Evolutionary conservation across 1,140 invertebrate species (phyloP).

Genomic region (Conus betulinus): DNA sequence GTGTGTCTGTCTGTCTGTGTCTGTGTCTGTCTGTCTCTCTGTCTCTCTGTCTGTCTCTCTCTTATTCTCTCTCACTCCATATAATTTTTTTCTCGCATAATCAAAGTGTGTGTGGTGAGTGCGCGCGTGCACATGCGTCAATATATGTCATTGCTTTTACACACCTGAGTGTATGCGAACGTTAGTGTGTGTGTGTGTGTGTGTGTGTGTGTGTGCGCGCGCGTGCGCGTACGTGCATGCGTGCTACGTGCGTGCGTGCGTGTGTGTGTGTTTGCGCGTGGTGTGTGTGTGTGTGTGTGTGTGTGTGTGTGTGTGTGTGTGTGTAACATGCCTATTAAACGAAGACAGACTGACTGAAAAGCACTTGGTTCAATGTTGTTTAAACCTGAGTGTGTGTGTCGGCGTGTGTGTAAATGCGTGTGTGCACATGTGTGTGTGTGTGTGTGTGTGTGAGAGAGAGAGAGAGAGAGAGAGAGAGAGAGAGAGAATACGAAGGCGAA

Average conservation of each 20-base stretch:
- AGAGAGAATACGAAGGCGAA: too few species aligned
- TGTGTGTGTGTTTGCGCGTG: background rate
- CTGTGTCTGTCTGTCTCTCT: too few species aligned
- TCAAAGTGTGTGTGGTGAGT: background rate
- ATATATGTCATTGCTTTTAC: background rate
- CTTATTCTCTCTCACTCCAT: too few species aligned
- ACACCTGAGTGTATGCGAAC: background rate
- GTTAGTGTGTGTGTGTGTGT: conserved; percentile 19
- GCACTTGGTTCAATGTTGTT: too few species aligned
- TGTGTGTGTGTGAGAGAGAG: conserved; percentile 2
- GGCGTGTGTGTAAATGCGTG: background rate
- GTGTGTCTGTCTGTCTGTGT: too few species aligned
- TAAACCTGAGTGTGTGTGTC: background rate
- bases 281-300: conserved; percentile 10
- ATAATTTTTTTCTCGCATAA: too few species aligned
- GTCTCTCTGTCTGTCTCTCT: too few species aligned
- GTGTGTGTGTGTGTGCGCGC: background rate
- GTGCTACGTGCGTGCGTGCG: background rate
- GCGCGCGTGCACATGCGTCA: background rate
- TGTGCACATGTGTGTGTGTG: background rate
- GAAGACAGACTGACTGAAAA: too few species aligned
- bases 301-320: background rate
- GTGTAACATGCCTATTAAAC: background rate
- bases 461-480: too few species aligned
- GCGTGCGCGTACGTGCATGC: too few species aligned